phyloP scores from a whole-genome alignment of 2,113 vertebrate genomes.

The Chionis minor region DNA sequence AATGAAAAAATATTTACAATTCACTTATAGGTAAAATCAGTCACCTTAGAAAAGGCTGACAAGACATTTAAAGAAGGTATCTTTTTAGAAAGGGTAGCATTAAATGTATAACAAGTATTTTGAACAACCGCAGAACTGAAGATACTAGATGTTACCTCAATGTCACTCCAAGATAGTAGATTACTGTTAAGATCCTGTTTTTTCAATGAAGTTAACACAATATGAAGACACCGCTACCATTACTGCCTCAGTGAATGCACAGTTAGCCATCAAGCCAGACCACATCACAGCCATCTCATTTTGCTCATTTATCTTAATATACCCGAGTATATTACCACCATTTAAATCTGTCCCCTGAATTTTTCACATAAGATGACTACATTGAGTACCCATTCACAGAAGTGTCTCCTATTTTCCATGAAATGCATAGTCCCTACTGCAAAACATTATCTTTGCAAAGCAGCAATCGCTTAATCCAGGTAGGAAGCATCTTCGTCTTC shows the following conservation, averaged over 20 bases:
- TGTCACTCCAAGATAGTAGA: neutral
- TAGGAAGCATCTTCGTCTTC: slow-evolving; percentile 15
- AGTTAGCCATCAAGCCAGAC: neutral
- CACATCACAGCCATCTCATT: neutral
- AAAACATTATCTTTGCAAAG: slow-evolving; percentile 4
- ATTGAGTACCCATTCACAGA: neutral
- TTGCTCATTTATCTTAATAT: neutral
- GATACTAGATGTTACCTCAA: neutral
- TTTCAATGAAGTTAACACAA: neutral
- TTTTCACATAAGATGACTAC: neutral
- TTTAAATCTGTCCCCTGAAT: neutral
- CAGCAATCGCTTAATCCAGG: neutral
- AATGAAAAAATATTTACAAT: slow-evolving; percentile 34
- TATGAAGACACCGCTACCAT: neutral
- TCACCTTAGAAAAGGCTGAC: neutral
- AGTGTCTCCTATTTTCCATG: neutral
- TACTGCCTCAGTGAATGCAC: neutral
- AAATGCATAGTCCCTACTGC: neutral
- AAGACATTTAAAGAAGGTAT: neutral
- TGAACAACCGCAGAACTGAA: neutral
- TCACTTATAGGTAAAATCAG: neutral
- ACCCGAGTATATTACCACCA: neutral
- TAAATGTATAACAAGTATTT: neutral
- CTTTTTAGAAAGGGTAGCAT: neutral
- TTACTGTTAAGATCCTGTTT: neutral